phyloP scores from a whole-genome alignment of 2,888 invertebrate species.

The Diloba caeruleocephala region DNA sequence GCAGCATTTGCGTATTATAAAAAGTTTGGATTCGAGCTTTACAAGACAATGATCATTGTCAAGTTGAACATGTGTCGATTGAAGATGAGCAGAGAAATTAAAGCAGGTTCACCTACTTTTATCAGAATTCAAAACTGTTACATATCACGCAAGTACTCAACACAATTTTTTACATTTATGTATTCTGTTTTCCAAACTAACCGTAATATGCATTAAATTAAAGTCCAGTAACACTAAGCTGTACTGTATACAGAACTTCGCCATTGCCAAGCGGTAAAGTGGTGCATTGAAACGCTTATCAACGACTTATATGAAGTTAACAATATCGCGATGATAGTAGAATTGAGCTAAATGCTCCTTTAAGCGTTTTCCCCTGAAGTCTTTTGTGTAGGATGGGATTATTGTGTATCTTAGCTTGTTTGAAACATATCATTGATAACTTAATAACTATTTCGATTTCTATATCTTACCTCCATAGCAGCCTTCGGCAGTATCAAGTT shows the following conservation, averaged over 20 bases:
- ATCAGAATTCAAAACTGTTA: no score
- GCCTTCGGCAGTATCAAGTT: conserved; percentile 77
- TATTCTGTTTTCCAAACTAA: no score
- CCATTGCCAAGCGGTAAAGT: neutral
- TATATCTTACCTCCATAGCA: conserved; percentile 67
- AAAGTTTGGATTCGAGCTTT: no score
- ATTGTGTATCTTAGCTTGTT: conserved; percentile 1
- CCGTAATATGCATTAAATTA: neutral
- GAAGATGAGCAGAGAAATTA: no score
- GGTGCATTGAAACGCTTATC: conserved; percentile 6
- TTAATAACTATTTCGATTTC: no score
- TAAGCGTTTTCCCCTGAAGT: neutral
- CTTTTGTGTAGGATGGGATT: neutral
- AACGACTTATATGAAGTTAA: neutral
- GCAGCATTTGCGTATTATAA: no score
- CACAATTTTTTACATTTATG: no score
- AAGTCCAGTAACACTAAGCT: conserved; percentile 2
- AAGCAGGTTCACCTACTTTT: no score
- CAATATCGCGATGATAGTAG: conserved; percentile 19
- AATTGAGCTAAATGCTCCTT: conserved; percentile 3
- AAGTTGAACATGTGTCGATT: no score
- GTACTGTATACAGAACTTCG: neutral
- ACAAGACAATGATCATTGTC: no score
- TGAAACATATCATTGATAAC: neutral
- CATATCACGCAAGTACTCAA: no score